phyloP scores from a whole-genome alignment of 2,113 vertebrate genomes.

The Ammodytes marinus region DNA sequence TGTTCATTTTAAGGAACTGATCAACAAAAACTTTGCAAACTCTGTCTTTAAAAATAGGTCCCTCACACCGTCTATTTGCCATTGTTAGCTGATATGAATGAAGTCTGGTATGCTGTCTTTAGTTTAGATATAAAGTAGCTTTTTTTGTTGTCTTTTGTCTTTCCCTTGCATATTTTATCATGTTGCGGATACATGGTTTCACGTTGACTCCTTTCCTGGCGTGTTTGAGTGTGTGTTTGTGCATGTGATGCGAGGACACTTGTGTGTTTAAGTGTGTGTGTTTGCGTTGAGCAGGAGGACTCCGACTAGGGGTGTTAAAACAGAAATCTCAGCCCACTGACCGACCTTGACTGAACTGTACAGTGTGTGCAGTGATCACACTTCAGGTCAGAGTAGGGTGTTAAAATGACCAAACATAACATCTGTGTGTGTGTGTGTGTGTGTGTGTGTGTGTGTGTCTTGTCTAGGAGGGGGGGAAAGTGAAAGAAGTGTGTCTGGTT shows the following conservation, averaged over 20 bases:
- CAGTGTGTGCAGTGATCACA: conserved; percentile 46
- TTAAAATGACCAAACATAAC: conserved; percentile 60
- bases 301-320: conserved; percentile 58
- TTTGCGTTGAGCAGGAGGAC: conserved; percentile 41
- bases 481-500: conserved; percentile 76
- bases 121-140: conserved; percentile 12
- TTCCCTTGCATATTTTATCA: conserved; percentile 41
- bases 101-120: not conserved
- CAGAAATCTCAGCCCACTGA: conserved; percentile 68
- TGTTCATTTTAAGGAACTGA: not conserved
- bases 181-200: conserved; percentile 52
- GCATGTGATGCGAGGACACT: not conserved
- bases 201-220: conserved; percentile 16
- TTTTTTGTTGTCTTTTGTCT: conserved; percentile 40
- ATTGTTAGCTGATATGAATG: conserved; percentile 9
- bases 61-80: not conserved
- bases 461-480: conserved; percentile 68
- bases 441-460: conserved; percentile 37
- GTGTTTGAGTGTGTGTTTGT: conserved; percentile 1
- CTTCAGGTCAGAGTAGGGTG: conserved; percentile 60
- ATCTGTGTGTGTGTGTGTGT: conserved; percentile 45
- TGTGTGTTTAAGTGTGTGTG: conserved; percentile 34
- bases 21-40: not conserved
- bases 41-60: not conserved
- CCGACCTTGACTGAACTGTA: conserved; percentile 72